Percentiles rank a stretch among this genome's conserved stretches.
phyloP scores from a whole-genome alignment of 2,797 vertebrate genomes.

The Acestrorhynchus altus region DNA sequence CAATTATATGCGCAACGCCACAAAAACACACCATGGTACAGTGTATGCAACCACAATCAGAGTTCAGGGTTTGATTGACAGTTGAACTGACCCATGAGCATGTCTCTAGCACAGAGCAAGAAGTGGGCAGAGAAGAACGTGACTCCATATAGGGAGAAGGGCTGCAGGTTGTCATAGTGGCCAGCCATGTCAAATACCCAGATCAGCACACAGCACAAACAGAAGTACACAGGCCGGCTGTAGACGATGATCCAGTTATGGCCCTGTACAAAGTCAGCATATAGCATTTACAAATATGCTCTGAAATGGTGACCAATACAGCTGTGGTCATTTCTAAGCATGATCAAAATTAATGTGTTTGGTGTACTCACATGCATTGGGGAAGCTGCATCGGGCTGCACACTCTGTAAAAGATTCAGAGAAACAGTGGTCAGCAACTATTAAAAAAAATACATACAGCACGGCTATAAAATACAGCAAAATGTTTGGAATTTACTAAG shows the following conservation, averaged over 20 bases:
- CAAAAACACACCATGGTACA: background rate
- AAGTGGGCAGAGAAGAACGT: slow-evolving; percentile 87
- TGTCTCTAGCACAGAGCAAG: slow-evolving; percentile 85
- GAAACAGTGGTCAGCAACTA: slow-evolving; percentile 21
- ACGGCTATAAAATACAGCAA: too few species aligned
- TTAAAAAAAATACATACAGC: background rate
- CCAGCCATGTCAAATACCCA: slow-evolving; percentile 87
- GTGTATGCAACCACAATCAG: background rate
- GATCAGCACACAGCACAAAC: slow-evolving; percentile 87
- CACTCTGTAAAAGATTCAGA: slow-evolving; percentile 78
- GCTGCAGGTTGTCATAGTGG: slow-evolving; percentile 76
- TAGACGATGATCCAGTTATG: slow-evolving; percentile 96
- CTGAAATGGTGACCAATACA: background rate
- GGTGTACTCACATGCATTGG: slow-evolving; percentile 90
- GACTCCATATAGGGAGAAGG: slow-evolving; percentile 86
- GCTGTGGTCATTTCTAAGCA: background rate
- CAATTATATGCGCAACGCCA: background rate
- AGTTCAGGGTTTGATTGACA: slow-evolving; percentile 3
- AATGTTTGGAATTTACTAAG: background rate
- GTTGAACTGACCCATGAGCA: slow-evolving; percentile 83
- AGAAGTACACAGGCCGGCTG: slow-evolving; percentile 91
- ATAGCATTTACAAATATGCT: slow-evolving; percentile 24
- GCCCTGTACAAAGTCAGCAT: slow-evolving; percentile 72
- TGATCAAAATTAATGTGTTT: background rate
- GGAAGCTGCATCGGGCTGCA: slow-evolving; percentile 91